Evolutionary conservation across 2,113 vertebrate genomes (phyloP).

Genomic region (Benitochromis conjunctus): DNA sequence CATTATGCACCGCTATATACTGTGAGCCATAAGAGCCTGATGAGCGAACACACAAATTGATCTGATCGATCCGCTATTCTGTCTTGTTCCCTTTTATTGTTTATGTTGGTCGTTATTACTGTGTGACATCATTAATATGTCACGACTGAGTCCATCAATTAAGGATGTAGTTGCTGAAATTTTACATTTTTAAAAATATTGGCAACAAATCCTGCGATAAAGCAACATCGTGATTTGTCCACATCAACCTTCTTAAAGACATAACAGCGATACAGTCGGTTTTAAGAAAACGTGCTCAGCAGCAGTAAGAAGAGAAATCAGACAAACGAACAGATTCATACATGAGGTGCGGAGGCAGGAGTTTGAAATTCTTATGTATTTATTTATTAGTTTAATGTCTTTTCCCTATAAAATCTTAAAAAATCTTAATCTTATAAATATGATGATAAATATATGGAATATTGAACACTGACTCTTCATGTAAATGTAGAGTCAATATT

Average conservation of each 20-base stretch:
- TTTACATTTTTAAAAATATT: not conserved
- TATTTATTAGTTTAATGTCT: not conserved
- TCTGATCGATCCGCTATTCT: not conserved
- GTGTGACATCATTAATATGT: not conserved
- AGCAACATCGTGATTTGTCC: not conserved
- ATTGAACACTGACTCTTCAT: not conserved
- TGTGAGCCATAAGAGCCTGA: conserved; percentile 48
- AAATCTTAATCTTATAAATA: no score
- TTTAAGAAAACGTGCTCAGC: not conserved
- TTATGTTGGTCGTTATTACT: not conserved
- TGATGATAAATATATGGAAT: not conserved
- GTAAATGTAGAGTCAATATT: not conserved
- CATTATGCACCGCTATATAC: conserved; percentile 45
- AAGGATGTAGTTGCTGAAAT: not conserved
- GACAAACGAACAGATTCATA: not conserved
- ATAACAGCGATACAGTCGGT: no score
- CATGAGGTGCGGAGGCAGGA: not conserved
- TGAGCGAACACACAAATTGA: not conserved
- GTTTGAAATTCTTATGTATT: not conserved
- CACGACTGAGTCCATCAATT: not conserved
- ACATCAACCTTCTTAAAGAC: not conserved
- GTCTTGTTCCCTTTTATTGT: not conserved
- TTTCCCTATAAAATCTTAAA: no score
- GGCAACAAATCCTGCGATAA: not conserved
- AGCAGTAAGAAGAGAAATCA: not conserved